Evolutionary conservation across 1,140 invertebrate genomes (phyloP).

Genomic region (Drosophila pectinifera): DNA sequence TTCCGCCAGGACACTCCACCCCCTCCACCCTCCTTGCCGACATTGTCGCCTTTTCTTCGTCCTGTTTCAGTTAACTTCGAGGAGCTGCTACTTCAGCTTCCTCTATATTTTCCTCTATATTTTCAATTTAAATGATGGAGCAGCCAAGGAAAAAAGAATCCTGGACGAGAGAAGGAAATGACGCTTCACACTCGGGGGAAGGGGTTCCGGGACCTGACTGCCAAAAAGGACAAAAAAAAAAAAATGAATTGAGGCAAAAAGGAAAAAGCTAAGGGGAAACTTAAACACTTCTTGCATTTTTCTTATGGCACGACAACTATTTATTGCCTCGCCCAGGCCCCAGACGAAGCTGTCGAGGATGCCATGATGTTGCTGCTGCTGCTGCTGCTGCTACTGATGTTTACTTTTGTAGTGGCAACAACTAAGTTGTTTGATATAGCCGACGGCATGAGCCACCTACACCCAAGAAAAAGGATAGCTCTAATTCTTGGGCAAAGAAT

Average conservation of each 20-base stretch:
- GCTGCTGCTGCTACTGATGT: constrained; percentile 33
- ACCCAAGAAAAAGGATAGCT: constrained; percentile 8
- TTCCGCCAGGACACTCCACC: constrained; percentile 14
- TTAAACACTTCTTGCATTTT: constrained; percentile 82
- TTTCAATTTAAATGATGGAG: constrained; percentile 80
- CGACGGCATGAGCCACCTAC: constrained; percentile 37
- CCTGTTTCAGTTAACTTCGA: constrained; percentile 44
- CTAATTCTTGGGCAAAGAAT: background rate
- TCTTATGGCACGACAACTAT: constrained; percentile 81
- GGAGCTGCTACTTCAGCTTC: constrained; percentile 44
- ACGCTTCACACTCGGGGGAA: constrained; percentile 39
- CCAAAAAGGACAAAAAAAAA: constrained; percentile 39
- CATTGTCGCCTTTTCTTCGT: constrained; percentile 28
- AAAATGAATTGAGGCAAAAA: background rate
- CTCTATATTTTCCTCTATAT: constrained; percentile 61
- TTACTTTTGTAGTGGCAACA: constrained; percentile 63
- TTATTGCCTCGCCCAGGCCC: constrained; percentile 60
- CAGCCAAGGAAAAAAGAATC: constrained; percentile 33
- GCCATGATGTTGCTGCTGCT: constrained; percentile 15
- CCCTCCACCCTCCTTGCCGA: constrained; percentile 17
- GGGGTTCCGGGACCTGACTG: constrained; percentile 47
- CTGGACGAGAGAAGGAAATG: constrained; percentile 43
- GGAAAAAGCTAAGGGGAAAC: constrained; percentile 31
- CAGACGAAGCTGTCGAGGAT: constrained; percentile 50
- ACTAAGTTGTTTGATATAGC: constrained; percentile 65